Conservation (phyloP, 2,797 vertebrate species). For the Brachyrhaphis roseni region DNA sequence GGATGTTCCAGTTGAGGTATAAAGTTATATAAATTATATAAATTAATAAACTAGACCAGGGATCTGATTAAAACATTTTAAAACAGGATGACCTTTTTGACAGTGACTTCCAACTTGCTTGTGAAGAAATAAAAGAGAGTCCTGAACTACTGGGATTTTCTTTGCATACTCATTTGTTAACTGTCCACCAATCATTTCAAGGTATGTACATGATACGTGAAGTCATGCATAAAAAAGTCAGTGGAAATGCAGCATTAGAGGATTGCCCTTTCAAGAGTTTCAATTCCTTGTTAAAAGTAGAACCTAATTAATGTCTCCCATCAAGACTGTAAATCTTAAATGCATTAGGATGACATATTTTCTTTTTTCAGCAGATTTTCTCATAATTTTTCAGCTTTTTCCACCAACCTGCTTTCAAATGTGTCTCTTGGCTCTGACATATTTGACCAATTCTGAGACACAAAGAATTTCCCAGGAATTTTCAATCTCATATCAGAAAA, state of each 20-base stretch:
- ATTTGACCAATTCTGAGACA: conserved; percentile 79
- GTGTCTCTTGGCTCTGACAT: conserved; percentile 82
- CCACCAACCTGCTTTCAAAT: conserved; percentile 74
- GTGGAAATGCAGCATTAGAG: conserved; percentile 40
- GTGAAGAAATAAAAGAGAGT: neutral
- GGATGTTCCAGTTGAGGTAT: neutral
- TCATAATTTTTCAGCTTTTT: conserved; percentile 28
- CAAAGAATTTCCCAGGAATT: conserved; percentile 54
- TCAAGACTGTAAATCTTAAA: neutral
- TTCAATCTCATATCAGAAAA: conserved; percentile 66
- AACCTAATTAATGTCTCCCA: neutral
- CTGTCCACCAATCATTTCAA: conserved; percentile 7
- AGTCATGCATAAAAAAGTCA: neutral
- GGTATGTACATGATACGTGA: neutral
- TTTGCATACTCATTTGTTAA: conserved; percentile 67
- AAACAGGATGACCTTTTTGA: neutral
- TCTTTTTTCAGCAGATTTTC: conserved; percentile 28
- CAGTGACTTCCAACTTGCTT: neutral
- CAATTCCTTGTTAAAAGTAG: conserved; percentile 8
- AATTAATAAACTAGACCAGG: neutral
- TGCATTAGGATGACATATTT: conserved; percentile 37
- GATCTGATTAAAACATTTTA: neutral
- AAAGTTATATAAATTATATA: neutral
- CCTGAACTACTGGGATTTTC: neutral
- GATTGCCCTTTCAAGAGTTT: neutral